Conservation (phyloP, 2,797 vertebrate species). For the Syncerus caffer region DNA sequence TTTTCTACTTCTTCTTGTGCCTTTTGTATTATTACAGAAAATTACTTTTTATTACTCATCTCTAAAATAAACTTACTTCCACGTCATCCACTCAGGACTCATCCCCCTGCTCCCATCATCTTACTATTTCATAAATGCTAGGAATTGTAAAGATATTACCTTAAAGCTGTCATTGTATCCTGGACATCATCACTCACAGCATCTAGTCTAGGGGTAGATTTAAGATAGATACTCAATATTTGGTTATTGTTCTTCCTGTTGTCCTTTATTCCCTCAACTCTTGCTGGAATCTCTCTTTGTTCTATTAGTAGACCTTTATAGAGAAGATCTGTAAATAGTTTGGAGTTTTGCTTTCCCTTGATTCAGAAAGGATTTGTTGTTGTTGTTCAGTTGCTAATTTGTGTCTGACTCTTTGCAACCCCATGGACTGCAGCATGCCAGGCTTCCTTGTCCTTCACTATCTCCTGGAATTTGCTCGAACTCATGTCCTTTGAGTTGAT, state of each 20-base stretch:
- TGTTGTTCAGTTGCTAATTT: background rate
- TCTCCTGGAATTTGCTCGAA: background rate
- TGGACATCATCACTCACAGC: background rate
- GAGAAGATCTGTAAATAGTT: background rate
- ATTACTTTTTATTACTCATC: background rate
- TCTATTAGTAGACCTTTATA: background rate
- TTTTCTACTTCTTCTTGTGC: background rate
- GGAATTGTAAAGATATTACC: no score
- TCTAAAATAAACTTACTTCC: constrained; percentile 59
- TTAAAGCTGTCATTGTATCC: background rate
- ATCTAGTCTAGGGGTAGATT: background rate
- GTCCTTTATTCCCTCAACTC: background rate
- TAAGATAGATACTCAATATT: background rate
- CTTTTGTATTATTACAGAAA: background rate
- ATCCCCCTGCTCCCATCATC: background rate
- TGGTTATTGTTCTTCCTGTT: background rate
- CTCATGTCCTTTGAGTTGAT: background rate
- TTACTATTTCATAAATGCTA: constrained; percentile 42
- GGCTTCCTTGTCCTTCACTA: background rate
- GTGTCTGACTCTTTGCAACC: background rate
- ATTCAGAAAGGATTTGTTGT: background rate
- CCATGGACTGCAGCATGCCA: background rate
- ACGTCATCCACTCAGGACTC: background rate
- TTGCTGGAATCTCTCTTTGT: background rate
- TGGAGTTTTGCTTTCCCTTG: background rate